A percentile compares a stretch with the other conserved stretches of the same genome.
phyloP scores from a whole-genome alignment of 2,797 vertebrate genomes.

The Spheniscus humboldti region DNA sequence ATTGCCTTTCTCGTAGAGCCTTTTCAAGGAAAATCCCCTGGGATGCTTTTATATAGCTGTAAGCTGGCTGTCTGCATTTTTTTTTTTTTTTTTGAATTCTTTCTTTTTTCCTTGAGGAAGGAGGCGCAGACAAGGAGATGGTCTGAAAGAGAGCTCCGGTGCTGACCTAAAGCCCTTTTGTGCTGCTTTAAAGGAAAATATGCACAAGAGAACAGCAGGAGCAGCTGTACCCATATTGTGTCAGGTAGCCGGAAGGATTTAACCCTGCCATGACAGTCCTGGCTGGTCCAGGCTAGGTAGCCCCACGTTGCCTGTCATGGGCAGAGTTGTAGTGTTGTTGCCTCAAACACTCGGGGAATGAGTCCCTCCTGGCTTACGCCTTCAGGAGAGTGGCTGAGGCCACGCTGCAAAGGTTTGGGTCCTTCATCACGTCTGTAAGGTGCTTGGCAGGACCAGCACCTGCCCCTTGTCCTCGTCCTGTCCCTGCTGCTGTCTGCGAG shows the following conservation, averaged over 20 bases:
- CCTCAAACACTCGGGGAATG: not conserved
- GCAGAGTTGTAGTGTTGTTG: not conserved
- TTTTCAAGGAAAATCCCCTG: not conserved
- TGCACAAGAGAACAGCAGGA: not conserved
- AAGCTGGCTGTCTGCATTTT: not conserved
- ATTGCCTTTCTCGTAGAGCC: not conserved
- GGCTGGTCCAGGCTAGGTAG: not conserved
- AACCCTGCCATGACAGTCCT: not conserved
- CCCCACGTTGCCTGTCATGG: accelerated
- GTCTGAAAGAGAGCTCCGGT: not conserved
- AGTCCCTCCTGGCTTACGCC: not conserved
- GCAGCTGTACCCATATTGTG: not conserved
- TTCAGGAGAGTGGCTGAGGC: not conserved
- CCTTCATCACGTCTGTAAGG: not conserved
- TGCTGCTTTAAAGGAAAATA: not conserved
- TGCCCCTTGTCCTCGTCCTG: accelerated
- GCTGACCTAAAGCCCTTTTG: constrained; percentile 4
- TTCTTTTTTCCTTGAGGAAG: not conserved
- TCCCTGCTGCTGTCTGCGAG: not conserved
- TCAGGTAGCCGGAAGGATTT: not conserved
- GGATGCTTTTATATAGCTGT: not conserved
- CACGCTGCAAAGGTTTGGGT: not conserved
- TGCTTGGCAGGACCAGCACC: not conserved
- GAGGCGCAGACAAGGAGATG: not conserved
- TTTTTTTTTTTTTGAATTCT: not conserved